Base-by-base conservation (phyloP, 1,140 invertebrate genomes). In the Colletes latitarsis region DNA sequence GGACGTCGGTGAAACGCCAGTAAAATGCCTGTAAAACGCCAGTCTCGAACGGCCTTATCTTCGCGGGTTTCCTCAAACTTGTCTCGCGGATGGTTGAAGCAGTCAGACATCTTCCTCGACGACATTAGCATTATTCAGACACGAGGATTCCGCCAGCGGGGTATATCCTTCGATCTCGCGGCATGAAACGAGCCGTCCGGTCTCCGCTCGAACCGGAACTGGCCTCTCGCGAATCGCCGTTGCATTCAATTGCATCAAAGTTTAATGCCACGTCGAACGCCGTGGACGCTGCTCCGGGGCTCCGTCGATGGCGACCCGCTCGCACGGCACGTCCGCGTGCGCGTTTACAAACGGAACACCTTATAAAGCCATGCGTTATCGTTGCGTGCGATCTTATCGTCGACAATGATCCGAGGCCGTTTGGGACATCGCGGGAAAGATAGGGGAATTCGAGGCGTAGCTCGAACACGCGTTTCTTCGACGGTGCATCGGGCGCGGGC, bases 361-460 rank as follows among this genome's bases (percentile, higher is more conserved):
- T 84, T 89, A 84, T 87, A 87, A 70, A 80, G 81, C 63, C 21
- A 63, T 58, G 80, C 77, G 77, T 84, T 86, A 86, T 86, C 84
- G 78, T 30, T 60, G 60, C 81, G 66, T 82, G 30, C 62, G 53
- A 89, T 89, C 86, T 88, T 89, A 89, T 89, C 88, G 77, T n/a
- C 43, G 81, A 76, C 81, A 69, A 74, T 57, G 67, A 82, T 86
- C 81, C 58, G 63, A 74, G 72, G 73, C 62, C 70, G 69, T 82
- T 77, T 82, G 19, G 77, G 72, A 86, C 78, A 55, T 77, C 78
- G 75, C 58, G 41, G 19, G 69, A 39, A 19, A 58, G 53, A 63
- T 43, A 4, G 58, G 46, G 43, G 14, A 66, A 0, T 12, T 69
- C 43, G 21, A 53, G 17, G 14, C 49, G 41, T 43, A 12, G 53